Conservation (phyloP, 1,140 invertebrate genomes). For the Halesus radiatus region DNA sequence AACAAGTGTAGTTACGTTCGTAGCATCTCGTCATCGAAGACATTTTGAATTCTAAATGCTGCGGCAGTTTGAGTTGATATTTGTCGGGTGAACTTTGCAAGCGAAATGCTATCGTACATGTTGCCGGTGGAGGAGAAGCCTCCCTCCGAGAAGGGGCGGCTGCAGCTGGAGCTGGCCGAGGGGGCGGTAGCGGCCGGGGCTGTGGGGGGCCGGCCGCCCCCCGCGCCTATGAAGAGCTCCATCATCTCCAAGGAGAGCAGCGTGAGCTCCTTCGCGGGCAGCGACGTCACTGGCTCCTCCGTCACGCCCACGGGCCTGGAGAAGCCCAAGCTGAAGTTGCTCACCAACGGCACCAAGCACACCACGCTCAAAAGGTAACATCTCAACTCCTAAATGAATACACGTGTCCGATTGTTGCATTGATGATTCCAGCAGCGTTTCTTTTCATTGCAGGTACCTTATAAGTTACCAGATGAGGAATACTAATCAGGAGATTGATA, state of each 20-base stretch:
- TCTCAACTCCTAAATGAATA: too few relatives aligned
- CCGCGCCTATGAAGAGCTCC: slow-evolving; percentile 59
- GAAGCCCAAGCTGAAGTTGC: slow-evolving; percentile 72
- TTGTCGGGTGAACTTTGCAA: slow-evolving; percentile 7
- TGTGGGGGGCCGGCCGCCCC: too few relatives aligned
- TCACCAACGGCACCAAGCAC: slow-evolving; percentile 73
- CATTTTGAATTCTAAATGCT: slow-evolving; percentile 13
- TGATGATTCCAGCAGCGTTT: too few relatives aligned
- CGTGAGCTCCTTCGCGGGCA: slow-evolving; percentile 71
- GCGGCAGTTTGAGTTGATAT: background rate
- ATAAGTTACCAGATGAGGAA: too few relatives aligned
- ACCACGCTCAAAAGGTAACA: slow-evolving; percentile 73
- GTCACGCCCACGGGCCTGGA: slow-evolving; percentile 71
- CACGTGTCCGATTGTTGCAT: too few relatives aligned
- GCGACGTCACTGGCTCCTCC: slow-evolving; percentile 71
- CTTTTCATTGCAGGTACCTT: too few relatives aligned
- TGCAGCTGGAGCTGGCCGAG: slow-evolving; percentile 62
- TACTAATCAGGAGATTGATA: too few relatives aligned
- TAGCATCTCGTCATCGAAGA: background rate
- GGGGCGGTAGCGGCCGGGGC: background rate
- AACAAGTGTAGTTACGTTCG: background rate
- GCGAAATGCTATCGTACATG: slow-evolving; percentile 76
- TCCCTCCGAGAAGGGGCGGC: slow-evolving; percentile 69
- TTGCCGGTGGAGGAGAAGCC: slow-evolving; percentile 76
- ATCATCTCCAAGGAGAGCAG: slow-evolving; percentile 72